Evolutionary conservation across 2,113 vertebrate species (phyloP).

Genomic region (Coracopsis vasa): DNA sequence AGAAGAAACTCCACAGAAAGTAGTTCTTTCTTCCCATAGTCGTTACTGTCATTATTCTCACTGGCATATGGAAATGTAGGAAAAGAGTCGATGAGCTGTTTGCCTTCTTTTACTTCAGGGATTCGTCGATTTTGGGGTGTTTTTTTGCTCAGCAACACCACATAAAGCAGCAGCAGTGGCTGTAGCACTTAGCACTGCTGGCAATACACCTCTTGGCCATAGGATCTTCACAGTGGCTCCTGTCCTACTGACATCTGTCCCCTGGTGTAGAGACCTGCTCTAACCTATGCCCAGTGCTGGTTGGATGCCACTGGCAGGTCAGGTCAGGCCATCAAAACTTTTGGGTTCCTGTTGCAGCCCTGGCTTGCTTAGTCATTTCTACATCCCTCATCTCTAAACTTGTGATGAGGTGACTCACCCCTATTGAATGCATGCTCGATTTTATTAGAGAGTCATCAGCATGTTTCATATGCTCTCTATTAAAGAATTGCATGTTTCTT

Average conservation of each 20-base stretch:
- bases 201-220: not conserved
- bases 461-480: not conserved
- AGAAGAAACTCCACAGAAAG: not conserved
- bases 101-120: not conserved
- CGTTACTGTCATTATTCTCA: not conserved
- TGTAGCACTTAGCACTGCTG: not conserved
- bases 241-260: not conserved
- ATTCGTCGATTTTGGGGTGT: not conserved
- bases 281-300: not conserved
- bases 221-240: not conserved
- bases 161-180: not conserved
- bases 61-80: not conserved
- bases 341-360: not conserved
- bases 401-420: conserved; percentile 1
- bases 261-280: not conserved
- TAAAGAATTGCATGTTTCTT: conserved; percentile 2
- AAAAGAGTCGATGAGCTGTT: not conserved
- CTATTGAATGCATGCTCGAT: not conserved
- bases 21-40: not conserved
- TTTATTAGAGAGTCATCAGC: conserved; percentile 25
- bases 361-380: not conserved
- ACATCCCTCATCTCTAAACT: not conserved
- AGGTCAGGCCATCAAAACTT: not conserved
- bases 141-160: not conserved
- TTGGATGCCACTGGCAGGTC: not conserved